Conservation (phyloP, 35 echinoderm and acorn worm genomes). For the Ptychodera flava region DNA sequence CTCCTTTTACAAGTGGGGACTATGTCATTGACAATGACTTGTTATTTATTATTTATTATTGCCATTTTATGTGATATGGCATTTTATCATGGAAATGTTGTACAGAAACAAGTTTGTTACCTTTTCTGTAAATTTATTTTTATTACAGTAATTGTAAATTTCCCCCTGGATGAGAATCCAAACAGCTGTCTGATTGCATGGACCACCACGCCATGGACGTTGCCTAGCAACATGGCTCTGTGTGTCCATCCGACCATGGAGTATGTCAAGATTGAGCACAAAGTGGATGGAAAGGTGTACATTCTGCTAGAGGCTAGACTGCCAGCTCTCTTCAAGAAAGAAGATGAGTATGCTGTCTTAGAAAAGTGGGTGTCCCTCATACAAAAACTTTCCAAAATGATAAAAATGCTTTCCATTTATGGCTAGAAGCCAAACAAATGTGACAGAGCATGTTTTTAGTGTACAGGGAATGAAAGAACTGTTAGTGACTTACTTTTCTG, state of each 20-base stretch:
- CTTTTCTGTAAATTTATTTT: no score
- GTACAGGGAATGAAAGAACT: no score
- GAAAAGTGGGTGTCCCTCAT: slow-evolving; percentile 42
- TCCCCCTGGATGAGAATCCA: slow-evolving; percentile 89
- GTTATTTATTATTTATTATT: no score
- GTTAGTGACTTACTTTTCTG: no score
- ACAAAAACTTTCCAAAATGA: background rate
- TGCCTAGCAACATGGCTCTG: slow-evolving; percentile 95
- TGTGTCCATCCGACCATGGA: slow-evolving; percentile 79
- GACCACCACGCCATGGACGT: slow-evolving; percentile 97
- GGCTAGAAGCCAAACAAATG: no score
- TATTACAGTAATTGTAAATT: slow-evolving; percentile 80
- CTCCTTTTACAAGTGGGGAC: no score
- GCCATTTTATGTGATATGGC: no score
- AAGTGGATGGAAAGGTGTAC: slow-evolving; percentile 83
- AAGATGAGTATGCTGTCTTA: slow-evolving; percentile 67
- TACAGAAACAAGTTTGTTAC: no score
- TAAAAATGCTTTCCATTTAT: no score
- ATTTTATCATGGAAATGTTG: no score
- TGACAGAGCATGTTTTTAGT: no score
- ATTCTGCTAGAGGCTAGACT: slow-evolving; percentile 96
- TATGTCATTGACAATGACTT: no score
- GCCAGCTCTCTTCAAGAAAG: slow-evolving; percentile 84
- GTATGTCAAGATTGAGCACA: slow-evolving; percentile 82
- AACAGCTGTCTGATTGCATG: slow-evolving; percentile 83